Conservation (phyloP, 92 coral and sea anemone species). For the Virgularia gustaviana region DNA sequence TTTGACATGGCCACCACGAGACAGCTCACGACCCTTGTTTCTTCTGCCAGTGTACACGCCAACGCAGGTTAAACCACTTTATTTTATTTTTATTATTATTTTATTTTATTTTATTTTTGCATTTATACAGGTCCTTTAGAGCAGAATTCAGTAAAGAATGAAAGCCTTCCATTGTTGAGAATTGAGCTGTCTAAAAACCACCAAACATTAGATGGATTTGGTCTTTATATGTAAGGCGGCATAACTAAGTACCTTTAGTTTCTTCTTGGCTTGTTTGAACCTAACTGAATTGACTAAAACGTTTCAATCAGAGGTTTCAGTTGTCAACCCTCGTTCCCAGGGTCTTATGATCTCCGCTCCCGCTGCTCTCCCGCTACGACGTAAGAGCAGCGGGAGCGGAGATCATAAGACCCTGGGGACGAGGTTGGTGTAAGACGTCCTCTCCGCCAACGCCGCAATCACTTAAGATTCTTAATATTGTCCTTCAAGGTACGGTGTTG, state of each 20-base stretch:
- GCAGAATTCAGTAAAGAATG: conserved; percentile 71
- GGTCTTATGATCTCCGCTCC: too few relatives aligned
- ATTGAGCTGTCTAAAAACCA: conserved; percentile 63
- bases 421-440: too few relatives aligned
- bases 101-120: not conserved
- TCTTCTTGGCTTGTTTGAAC: too few relatives aligned
- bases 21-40: conserved; percentile 85
- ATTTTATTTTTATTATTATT: not conserved
- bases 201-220: conserved; percentile 78
- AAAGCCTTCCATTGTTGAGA: conserved; percentile 66
- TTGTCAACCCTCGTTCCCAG: too few relatives aligned
- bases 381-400: too few relatives aligned
- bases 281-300: too few relatives aligned
- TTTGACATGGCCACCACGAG: conserved; percentile 57
- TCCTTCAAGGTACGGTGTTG: conserved; percentile 67
- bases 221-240: conserved; percentile 96
- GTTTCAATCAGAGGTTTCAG: too few relatives aligned
- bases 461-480: too few relatives aligned
- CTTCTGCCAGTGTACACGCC: conserved; percentile 93
- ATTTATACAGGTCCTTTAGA: conserved; percentile 60
- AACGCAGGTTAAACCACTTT: conserved; percentile 92
- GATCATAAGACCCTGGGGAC: too few relatives aligned
- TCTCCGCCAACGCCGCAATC: too few relatives aligned
- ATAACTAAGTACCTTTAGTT: too few relatives aligned
- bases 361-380: too few relatives aligned